Conservation (phyloP, 2,888 invertebrate genomes). For the Paralinhomoeus sp. region DNA sequence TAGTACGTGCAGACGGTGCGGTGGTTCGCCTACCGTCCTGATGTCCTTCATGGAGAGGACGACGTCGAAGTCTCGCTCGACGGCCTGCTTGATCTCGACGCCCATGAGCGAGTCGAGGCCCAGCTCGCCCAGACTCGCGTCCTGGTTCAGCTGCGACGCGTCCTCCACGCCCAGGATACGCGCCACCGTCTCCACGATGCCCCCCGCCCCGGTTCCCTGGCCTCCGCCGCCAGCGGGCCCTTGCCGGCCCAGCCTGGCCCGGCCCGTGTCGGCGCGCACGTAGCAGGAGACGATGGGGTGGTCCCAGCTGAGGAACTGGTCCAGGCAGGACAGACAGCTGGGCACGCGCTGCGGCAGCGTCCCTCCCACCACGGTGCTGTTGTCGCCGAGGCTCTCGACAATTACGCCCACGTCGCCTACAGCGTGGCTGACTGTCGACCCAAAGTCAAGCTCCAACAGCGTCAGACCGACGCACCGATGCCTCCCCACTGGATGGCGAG, state of each 20-base stretch:
- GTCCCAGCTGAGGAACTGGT: slow-evolving; percentile 70
- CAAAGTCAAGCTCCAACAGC: too few relatives aligned
- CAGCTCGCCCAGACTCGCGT: slow-evolving; percentile 60
- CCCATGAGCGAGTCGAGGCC: slow-evolving; percentile 96
- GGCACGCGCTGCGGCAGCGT: slow-evolving; percentile 81
- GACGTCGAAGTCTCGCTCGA: slow-evolving; percentile 44
- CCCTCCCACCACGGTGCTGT: slow-evolving; percentile 74
- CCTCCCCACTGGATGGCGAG: slow-evolving; percentile 86
- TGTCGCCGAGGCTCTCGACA: slow-evolving; percentile 51
- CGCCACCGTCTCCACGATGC: slow-evolving; percentile 2
- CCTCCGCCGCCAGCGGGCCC: too few relatives aligned
- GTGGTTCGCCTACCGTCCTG: too few relatives aligned
- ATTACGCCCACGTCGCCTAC: slow-evolving; percentile 57
- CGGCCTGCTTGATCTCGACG: slow-evolving; percentile 57
- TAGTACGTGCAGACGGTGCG: too few relatives aligned
- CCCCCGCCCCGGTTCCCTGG: too few relatives aligned
- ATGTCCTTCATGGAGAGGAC: slow-evolving; percentile 70
- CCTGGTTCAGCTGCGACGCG: slow-evolving; percentile 44
- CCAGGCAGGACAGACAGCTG: slow-evolving; percentile 67
- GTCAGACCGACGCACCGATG: too few relatives aligned
- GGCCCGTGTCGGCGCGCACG: slow-evolving; percentile 20
- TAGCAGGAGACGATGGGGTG: slow-evolving; percentile 33
- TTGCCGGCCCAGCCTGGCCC: too few relatives aligned
- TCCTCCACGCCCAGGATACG: slow-evolving; percentile 44
- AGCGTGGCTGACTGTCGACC: too few relatives aligned